Evolutionary conservation across 2,888 invertebrate species (phyloP).

Genomic region (Cerastis rubricosa): DNA sequence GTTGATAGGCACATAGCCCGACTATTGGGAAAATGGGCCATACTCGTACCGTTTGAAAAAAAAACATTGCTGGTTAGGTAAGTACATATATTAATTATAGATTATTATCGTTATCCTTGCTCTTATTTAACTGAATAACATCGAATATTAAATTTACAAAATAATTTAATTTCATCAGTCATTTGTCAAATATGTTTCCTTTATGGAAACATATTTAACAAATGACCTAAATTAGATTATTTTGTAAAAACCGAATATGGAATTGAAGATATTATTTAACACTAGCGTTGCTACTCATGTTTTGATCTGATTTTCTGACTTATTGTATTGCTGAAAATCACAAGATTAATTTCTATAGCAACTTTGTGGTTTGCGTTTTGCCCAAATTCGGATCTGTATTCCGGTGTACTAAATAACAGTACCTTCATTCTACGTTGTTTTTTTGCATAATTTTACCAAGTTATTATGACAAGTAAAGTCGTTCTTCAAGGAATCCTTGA

Average conservation of each 20-base stretch:
- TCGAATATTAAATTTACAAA: background rate
- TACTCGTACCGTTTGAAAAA: background rate
- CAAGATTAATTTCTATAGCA: background rate
- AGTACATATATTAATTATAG: background rate
- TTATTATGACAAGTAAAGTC: conserved; percentile 7
- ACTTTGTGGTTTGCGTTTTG: background rate
- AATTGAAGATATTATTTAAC: background rate
- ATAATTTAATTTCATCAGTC: too few species aligned
- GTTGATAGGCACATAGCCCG: background rate
- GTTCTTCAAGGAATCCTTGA: conserved; percentile 45
- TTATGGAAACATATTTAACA: background rate
- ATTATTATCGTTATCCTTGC: background rate
- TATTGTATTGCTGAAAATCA: background rate
- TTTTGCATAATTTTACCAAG: conserved; percentile 1
- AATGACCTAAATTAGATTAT: background rate
- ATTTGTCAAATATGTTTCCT: too few species aligned
- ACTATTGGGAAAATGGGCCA: background rate
- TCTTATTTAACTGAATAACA: conserved; percentile 3
- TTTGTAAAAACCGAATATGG: background rate
- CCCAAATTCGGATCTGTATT: background rate
- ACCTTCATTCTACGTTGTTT: background rate
- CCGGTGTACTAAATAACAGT: background rate
- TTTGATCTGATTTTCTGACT: background rate
- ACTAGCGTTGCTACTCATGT: background rate
- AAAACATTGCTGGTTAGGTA: background rate